A percentile compares a stretch with the other conserved stretches of the same genome.
phyloP scores from a whole-genome alignment of 2,888 invertebrate species.

The Melanostoma mellinum region DNA sequence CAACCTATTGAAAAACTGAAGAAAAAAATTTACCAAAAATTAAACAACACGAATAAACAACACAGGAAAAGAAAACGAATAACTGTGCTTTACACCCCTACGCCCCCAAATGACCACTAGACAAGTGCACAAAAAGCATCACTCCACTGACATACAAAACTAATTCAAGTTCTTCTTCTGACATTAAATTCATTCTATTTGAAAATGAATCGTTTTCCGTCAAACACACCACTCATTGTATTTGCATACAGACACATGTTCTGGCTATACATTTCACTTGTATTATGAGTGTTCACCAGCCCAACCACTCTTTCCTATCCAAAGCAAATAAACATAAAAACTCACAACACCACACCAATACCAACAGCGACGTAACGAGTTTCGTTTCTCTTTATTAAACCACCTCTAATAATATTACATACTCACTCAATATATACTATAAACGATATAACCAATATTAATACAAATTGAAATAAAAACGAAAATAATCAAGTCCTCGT shows the following conservation, averaged over 20 bases:
- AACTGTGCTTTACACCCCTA: constrained; percentile 43
- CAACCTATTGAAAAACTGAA: constrained; percentile 12
- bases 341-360: too few species aligned
- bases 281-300: too few species aligned
- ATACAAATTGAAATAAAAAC: constrained; percentile 17
- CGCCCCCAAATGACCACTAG: constrained; percentile 14
- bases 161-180: constrained; percentile 11
- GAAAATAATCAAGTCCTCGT: constrained; percentile 44
- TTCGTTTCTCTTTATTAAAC: too few species aligned
- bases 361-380: too few species aligned
- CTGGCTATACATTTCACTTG: too few species aligned
- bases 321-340: too few species aligned
- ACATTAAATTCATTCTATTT: neutral
- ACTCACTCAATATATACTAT: constrained; percentile 4
- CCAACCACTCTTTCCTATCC: too few species aligned
- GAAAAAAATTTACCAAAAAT: constrained; percentile 25
- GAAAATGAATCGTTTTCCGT: neutral
- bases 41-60: constrained; percentile 1
- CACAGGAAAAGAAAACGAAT: constrained; percentile 11
- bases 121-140: constrained; percentile 36
- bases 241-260: too few species aligned
- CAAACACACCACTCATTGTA: neutral
- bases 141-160: constrained; percentile 70
- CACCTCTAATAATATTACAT: too few species aligned
- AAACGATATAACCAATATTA: constrained; percentile 16